Evolutionary conservation across 2,113 vertebrate species (phyloP), one percentile per base, ranked within the genome.

Genomic region (Tursiops truncatus): DNA sequence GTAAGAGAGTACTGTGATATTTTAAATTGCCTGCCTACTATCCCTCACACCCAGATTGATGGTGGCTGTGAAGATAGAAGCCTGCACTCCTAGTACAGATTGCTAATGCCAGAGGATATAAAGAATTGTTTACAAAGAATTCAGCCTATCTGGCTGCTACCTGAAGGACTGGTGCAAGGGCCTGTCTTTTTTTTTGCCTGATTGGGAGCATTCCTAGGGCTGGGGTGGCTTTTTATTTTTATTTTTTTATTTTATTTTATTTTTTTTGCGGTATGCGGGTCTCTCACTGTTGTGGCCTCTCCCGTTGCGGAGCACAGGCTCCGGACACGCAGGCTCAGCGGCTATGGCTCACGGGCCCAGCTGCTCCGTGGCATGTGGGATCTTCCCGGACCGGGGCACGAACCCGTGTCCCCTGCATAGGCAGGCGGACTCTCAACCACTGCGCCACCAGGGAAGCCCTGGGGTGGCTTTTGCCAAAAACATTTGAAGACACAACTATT

Each of bases 121-220:
- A 80, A 90, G 26, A 86, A 79, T 97, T 85, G 28, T 79, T 79
- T 26, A 79, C 8, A 63, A 70, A 95, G 77, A 83, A 71, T 80
- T 89, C 5, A 12, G 20, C 41, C 50, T 91, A 28, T 81, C 38
- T 89, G 38, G 21, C 60, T 89, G 5, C 44, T 91, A 38, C 23
- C n/a, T 70, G n/a, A 95, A 90, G 73, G 86, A 95, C 33, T 53
- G 7, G 50, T 20, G 5, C 11, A 63, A 70, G 70, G 41, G n/a
- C 70, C 25, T 76, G 23, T 80, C 60, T 91, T 87, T 87, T 14
- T 47, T 93, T 95, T 96, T 47, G 28, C 36, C 47, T 85, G 21
- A 63, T n/a, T 95, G 33, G 31, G 36, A 41, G 2, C n/a, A 62
- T 95, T 53, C 38, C 58, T n/a, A 4, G 2, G 36, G 21, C 71